These are phyloP conservation scores for Pomatorhinus ruficollis DNA, from an alignment of 2,113 vertebrate genomes.

Conservation along the genomic window DNA sequence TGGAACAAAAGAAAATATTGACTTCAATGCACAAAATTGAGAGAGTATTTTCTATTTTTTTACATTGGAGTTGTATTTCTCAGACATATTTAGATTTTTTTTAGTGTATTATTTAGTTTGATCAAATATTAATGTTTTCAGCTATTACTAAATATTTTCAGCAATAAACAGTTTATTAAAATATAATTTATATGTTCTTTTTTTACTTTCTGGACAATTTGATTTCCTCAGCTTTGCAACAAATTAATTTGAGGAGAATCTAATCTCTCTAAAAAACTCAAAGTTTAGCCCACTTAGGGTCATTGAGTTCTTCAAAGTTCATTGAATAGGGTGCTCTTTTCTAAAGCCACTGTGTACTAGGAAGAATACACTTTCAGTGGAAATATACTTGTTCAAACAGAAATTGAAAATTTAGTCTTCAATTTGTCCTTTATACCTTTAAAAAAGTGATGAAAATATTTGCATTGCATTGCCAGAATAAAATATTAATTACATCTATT, in stretches of 20 bases:
- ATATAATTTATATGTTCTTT: not conserved
- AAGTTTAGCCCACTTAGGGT: not conserved
- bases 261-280: not conserved
- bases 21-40: not conserved
- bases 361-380: not conserved
- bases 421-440: not conserved
- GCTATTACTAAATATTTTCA: not conserved
- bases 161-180: not conserved
- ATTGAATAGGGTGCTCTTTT: not conserved
- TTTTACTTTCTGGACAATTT: not conserved
- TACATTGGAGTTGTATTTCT: not conserved
- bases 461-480: not conserved
- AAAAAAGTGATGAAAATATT: not conserved
- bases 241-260: not conserved
- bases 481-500: not conserved
- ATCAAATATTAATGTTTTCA: not conserved
- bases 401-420: not conserved
- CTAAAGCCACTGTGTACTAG: not conserved
- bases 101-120: not conserved
- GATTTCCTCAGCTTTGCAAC: not conserved
- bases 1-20: not conserved
- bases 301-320: not conserved
- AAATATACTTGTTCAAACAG: not conserved
- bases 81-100: not conserved
- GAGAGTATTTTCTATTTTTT: not conserved